Percentiles rank a stretch among this genome's conserved stretches.
phyloP scores from a whole-genome alignment of 2,113 vertebrate species.

The Atlantisia rogersi region DNA sequence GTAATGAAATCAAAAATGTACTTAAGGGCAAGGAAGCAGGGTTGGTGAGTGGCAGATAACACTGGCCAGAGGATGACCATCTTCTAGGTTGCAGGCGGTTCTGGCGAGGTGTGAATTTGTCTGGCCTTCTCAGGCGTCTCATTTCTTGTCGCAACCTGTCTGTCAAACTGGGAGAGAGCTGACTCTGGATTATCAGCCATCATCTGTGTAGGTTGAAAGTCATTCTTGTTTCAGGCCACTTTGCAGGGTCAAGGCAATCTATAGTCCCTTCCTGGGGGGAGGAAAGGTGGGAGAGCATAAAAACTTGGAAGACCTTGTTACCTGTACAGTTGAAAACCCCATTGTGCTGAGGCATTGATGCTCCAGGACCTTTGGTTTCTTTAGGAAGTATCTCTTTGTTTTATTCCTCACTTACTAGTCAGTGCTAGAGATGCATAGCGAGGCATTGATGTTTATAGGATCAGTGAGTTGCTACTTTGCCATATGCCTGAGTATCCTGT shows the following conservation, averaged over 20 bases:
- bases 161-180: neutral
- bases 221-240: neutral
- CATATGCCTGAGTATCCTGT: neutral
- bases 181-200: neutral
- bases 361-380: neutral
- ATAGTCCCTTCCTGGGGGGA: neutral
- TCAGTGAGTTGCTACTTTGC: neutral
- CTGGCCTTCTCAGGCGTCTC: neutral
- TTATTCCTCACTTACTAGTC: neutral
- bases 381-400: neutral
- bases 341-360: neutral
- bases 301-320: neutral
- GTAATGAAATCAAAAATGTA: neutral
- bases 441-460: neutral
- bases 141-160: neutral
- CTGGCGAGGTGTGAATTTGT: neutral
- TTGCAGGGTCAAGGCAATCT: neutral
- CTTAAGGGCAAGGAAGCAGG: neutral
- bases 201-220: neutral
- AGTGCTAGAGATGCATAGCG: neutral
- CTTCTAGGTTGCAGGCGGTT: neutral
- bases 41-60: neutral
- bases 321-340: neutral
- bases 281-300: neutral
- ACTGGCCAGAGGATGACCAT: neutral